These are phyloP conservation scores for Petrocephalus schoutedeni DNA, from an alignment of 2,797 vertebrate genomes.

Conservation along the genomic window DNA sequence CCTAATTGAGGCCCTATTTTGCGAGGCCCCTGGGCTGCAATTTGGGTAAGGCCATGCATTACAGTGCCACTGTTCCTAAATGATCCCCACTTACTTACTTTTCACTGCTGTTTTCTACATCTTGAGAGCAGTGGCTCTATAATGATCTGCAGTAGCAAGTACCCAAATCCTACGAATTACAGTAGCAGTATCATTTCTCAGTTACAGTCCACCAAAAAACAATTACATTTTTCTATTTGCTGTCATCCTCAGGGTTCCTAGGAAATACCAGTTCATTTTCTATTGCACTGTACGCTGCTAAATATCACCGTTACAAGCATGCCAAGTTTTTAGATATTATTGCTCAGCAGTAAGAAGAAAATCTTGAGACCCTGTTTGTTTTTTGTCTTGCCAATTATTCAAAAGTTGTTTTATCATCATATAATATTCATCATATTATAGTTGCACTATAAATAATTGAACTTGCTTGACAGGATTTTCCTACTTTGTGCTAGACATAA, in stretches of 20 bases:
- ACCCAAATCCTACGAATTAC: neutral
- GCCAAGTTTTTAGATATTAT: neutral
- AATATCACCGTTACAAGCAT: neutral
- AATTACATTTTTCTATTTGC: neutral
- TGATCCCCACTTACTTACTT: neutral
- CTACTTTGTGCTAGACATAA: conserved; percentile 60
- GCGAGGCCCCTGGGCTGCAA: neutral
- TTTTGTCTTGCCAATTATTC: neutral
- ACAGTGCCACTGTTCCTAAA: neutral
- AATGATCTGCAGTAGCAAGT: neutral
- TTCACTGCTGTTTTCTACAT: neutral
- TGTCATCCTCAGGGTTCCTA: neutral
- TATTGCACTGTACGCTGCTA: neutral
- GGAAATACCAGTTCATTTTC: neutral
- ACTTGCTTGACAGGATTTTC: conserved; percentile 68
- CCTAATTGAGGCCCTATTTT: neutral
- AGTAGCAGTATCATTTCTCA: neutral
- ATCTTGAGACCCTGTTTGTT: neutral
- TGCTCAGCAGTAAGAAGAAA: neutral
- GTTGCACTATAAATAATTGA: conserved; percentile 41
- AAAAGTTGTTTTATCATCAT: neutral
- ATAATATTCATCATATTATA: no score
- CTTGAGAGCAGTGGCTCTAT: neutral
- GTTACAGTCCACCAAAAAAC: neutral
- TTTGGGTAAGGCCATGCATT: neutral